Percentiles rank a stretch among this genome's conserved stretches.
phyloP scores from a whole-genome alignment of 2,888 invertebrate species.

The Ectemnius cavifrons region DNA sequence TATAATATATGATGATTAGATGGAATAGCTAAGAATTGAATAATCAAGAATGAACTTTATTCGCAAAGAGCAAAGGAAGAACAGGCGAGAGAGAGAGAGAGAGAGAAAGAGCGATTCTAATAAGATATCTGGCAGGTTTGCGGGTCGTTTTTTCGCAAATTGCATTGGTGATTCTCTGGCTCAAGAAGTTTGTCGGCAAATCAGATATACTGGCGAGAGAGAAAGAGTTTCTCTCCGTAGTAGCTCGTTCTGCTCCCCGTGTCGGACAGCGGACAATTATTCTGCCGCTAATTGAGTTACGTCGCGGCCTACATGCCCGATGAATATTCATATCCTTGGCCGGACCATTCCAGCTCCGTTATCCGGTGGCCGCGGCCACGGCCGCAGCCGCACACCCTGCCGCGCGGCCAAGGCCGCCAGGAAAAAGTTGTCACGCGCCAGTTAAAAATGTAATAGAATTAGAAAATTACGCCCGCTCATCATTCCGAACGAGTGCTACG shows the following conservation, averaged over 20 bases:
- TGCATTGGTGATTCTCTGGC: constrained; percentile 44
- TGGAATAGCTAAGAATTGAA: too few species aligned
- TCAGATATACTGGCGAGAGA: constrained; percentile 51
- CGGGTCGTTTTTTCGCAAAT: constrained; percentile 37
- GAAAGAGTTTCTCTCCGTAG: constrained; percentile 50
- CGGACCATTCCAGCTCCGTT: background rate
- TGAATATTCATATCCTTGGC: constrained; percentile 71
- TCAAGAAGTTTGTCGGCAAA: constrained; percentile 62
- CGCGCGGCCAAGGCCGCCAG: constrained; percentile 27
- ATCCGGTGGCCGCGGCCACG: constrained; percentile 14
- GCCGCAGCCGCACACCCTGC: constrained; percentile 21
- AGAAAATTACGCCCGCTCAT: constrained; percentile 61
- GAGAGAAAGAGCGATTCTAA: too few species aligned
- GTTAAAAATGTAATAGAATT: constrained; percentile 64
- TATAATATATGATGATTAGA: too few species aligned
- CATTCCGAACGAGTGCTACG: constrained; percentile 53
- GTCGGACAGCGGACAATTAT: constrained; percentile 69
- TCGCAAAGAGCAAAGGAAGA: too few species aligned
- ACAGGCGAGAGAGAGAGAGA: too few species aligned
- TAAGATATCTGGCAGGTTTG: background rate
- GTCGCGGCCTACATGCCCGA: constrained; percentile 68
- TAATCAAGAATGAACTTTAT: too few species aligned
- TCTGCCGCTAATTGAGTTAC: constrained; percentile 72
- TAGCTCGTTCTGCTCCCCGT: constrained; percentile 52
- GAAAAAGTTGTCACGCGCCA: constrained; percentile 60